These are phyloP conservation scores for Ridgeia piscesae DNA, from an alignment of 1,140 invertebrate species.

Conservation along the genomic window DNA sequence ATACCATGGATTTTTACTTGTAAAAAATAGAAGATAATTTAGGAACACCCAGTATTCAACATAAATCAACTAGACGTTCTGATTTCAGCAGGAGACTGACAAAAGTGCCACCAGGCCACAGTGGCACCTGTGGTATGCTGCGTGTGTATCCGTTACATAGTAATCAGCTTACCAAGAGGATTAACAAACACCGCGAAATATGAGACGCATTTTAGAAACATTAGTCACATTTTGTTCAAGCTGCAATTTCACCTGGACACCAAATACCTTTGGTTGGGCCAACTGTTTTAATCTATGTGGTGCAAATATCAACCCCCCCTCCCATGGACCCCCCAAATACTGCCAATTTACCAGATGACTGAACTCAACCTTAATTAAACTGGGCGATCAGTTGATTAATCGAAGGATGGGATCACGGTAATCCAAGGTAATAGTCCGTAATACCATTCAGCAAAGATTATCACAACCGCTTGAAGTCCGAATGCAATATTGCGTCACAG, in stretches of 20 bases:
- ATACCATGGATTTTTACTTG: too few relatives aligned
- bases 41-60: too few relatives aligned
- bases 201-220: neutral
- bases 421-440: neutral
- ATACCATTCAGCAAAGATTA: neutral
- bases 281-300: neutral
- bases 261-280: neutral
- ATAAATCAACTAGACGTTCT: too few relatives aligned
- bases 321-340: neutral
- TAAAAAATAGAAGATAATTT: too few relatives aligned
- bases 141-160: neutral
- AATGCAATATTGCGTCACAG: neutral
- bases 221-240: neutral
- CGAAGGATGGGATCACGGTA: neutral
- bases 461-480: neutral
- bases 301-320: neutral
- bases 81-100: neutral
- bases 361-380: neutral
- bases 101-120: neutral
- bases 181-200: neutral
- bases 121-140: neutral
- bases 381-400: neutral
- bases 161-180: neutral
- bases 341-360: neutral
- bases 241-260: neutral